Evolutionary conservation across 2,797 vertebrate species (phyloP).

Genomic region (Glossophaga mutica): DNA sequence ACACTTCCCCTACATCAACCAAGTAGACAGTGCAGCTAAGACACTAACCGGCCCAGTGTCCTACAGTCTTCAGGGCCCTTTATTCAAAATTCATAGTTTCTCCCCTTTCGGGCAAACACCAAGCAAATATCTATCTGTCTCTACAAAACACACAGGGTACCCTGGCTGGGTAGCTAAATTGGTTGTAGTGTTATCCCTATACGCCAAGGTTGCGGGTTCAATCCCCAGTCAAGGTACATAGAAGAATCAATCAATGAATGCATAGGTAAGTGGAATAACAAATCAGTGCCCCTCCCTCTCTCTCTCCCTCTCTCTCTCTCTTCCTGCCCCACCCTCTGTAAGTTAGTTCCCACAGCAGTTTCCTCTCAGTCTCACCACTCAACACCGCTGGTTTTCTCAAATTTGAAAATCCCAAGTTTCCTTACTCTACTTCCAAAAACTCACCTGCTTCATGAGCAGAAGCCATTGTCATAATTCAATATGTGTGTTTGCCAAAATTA

Average conservation of each 20-base stretch:
- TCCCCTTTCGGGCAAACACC: neutral
- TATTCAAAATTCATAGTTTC: neutral
- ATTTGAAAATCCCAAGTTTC: neutral
- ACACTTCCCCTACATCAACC: neutral
- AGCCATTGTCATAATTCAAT: neutral
- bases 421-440: neutral
- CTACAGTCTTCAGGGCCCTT: neutral
- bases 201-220: no score
- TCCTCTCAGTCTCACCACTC: neutral
- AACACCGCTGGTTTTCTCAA: neutral
- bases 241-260: no score
- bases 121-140: neutral
- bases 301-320: no score
- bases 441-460: neutral
- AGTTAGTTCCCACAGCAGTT: neutral
- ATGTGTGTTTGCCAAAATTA: neutral
- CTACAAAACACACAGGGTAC: neutral
- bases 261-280: no score
- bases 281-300: no score
- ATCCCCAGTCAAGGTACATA: no score
- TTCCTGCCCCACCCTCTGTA: neutral
- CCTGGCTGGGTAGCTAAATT: no score
- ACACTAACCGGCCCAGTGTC: neutral
- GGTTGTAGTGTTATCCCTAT: no score
- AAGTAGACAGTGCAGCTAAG: neutral